Base-by-base conservation (phyloP, 1,140 invertebrate genomes). In the Trichonephila inaurata region DNA sequence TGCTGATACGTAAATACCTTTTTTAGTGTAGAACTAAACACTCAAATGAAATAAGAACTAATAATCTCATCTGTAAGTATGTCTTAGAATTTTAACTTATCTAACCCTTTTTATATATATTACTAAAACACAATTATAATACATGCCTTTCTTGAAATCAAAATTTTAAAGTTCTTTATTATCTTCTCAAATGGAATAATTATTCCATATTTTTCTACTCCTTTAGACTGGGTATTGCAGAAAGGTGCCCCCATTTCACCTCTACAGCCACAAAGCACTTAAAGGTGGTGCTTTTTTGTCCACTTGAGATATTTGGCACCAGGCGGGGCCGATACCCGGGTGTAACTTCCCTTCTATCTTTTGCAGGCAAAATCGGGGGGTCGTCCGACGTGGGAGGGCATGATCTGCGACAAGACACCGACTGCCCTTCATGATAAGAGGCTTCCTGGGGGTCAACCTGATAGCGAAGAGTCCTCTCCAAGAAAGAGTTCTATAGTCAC, bases 251-350 rank as follows among this genome's bases (percentile, higher is more conserved):
- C 51, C 51, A 1, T 51, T 51, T 51, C 72, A 33, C 4, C 28
- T 14, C 28, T 40, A 16, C 33, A 77, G 28, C 16, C 33, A 14
- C 72, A 69, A 21, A 40, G 24, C 21, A 24, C 33, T 77, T 18
- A 33, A 28, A 16, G 72, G 33, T 77, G 72, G 14, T 40, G 28
- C 18, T 40, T 18, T 24, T 69, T 24, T 77, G 72, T 14, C 72
- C 72, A 77, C 72, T 77, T 77, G 14, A 77, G 69, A 77, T 33
- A 33, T 40, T 77, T 33, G 72, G 72, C 28, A 40, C 28, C 72
- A 77, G 72, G 72, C 72, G 33, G 72, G 72, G 72, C 72, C 72
- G 72, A 77, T 77, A 77, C 72, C 72, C 72, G 33, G 28, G 72
- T 77, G 33, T 77, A 77, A 77, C 72, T 77, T 77, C 72, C 72